Evolutionary conservation across 2,113 vertebrate genomes (phyloP).

Genomic region (zebrafish (Danio rerio)): GRCz12tu NC_133178.1:33316501-33317000

Average conservation of each 20-base stretch:
- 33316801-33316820: not conserved
- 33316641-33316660: constrained; percentile 17
- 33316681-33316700: constrained; percentile 11
- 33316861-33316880: constrained; percentile 95
- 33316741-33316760: not conserved
- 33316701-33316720: not conserved
- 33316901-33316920: constrained; percentile 98
- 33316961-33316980: not conserved
- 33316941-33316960: not conserved
- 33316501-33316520: not conserved
- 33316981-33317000: not conserved
- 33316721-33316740: constrained; percentile 28
- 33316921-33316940: constrained; percentile 82
- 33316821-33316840: constrained; percentile 94
- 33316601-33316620: constrained; percentile 10
- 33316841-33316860: constrained; percentile 98
- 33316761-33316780: not conserved
- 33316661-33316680: constrained; percentile 18
- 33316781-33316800: constrained; percentile 13
- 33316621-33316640: not conserved
- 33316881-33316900: constrained; percentile 98
- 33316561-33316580: not conserved
- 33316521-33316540: not conserved
- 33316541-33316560: not conserved
- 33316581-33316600: not conserved